Evolutionary conservation across 2,113 vertebrate genomes (phyloP).

Genomic region (Mobula birostris): DNA sequence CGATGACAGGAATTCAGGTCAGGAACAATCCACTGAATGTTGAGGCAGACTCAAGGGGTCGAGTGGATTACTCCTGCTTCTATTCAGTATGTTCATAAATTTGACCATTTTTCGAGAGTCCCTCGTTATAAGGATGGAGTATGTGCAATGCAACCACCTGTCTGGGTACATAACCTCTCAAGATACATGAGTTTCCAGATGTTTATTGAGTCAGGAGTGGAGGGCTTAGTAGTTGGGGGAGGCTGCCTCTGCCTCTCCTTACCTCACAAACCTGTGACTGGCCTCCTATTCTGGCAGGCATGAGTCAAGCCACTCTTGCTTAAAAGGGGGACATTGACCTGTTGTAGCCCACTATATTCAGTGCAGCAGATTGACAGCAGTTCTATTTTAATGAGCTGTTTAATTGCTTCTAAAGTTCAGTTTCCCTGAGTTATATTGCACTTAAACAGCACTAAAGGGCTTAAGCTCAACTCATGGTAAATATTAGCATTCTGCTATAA

Average conservation of each 20-base stretch:
- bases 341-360: not conserved
- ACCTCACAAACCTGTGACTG: not conserved
- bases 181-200: too few relatives aligned
- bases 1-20: not conserved
- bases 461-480: not conserved
- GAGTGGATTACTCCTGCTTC: too few relatives aligned
- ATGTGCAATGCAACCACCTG: too few relatives aligned
- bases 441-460: not conserved
- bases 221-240: too few relatives aligned
- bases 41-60: too few relatives aligned
- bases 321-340: not conserved
- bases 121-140: too few relatives aligned
- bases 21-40: too few relatives aligned
- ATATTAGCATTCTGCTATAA: constrained; percentile 24
- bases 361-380: not conserved
- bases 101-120: too few relatives aligned
- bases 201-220: too few relatives aligned
- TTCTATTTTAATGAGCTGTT: constrained; percentile 2
- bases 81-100: too few relatives aligned
- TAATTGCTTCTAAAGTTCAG: constrained; percentile 20
- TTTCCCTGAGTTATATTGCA: not conserved
- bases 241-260: too few relatives aligned
- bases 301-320: not conserved
- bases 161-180: too few relatives aligned
- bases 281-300: not conserved